phyloP scores from a whole-genome alignment of 2,113 vertebrate genomes.

The Melanerpes formicivorus region DNA sequence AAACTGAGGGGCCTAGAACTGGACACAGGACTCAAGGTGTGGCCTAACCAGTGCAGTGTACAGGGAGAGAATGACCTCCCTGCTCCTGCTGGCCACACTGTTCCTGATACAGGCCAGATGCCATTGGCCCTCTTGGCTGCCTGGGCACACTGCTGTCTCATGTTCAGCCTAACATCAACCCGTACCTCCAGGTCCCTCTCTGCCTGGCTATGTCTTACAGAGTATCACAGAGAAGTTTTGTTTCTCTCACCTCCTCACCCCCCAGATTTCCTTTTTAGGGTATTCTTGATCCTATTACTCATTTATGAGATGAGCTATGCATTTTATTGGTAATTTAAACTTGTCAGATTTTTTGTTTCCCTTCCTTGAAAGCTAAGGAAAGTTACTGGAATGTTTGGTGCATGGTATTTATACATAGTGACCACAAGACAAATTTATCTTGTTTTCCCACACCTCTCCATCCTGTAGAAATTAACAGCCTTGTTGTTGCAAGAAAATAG shows the following conservation, averaged over 20 bases:
- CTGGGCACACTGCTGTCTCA: no score
- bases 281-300: neutral
- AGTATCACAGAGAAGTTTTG: neutral
- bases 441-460: neutral
- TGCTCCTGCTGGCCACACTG: no score
- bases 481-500: neutral
- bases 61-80: no score
- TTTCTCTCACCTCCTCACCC: neutral
- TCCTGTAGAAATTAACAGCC: neutral
- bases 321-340: neutral
- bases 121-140: no score
- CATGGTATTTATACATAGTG: neutral
- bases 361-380: neutral
- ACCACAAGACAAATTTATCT: neutral
- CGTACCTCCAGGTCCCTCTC: no score
- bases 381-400: neutral
- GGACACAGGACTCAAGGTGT: no score
- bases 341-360: fast-evolving
- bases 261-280: neutral
- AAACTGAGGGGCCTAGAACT: no score
- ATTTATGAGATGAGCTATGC: neutral
- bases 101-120: no score
- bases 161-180: no score
- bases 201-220: neutral
- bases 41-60: no score